Evolutionary conservation across 2,888 invertebrate genomes (phyloP).

Genomic region (Morpho deidamia): DNA sequence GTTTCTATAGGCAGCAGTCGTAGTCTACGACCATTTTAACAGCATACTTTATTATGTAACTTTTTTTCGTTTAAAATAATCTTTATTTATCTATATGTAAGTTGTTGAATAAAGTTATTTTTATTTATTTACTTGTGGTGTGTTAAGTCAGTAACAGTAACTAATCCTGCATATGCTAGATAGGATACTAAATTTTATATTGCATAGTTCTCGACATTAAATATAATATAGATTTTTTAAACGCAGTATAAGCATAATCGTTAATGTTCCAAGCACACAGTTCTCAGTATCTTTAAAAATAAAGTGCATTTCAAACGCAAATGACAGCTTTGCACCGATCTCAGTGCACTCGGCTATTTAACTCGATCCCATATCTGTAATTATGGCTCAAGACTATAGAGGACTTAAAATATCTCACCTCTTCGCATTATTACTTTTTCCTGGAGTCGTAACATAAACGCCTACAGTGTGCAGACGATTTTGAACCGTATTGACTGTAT

Average conservation of each 20-base stretch:
- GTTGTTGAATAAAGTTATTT: too few relatives aligned
- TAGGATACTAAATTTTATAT: too few relatives aligned
- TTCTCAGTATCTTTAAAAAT: constrained; percentile 50
- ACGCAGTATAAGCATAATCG: background rate
- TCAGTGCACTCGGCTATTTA: constrained; percentile 59
- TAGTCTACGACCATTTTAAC: too few relatives aligned
- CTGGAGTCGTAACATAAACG: constrained; percentile 39
- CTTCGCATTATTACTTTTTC: constrained; percentile 48
- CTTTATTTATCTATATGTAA: too few relatives aligned
- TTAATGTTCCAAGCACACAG: constrained; percentile 12
- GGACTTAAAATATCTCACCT: constrained; percentile 60
- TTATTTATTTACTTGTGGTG: too few relatives aligned
- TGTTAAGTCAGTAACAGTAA: too few relatives aligned
- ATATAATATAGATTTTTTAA: too few relatives aligned
- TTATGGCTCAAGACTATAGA: constrained; percentile 60
- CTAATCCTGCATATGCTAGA: too few relatives aligned
- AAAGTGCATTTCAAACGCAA: constrained; percentile 50
- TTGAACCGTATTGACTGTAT: constrained; percentile 36
- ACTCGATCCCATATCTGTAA: constrained; percentile 68
- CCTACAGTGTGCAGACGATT: constrained; percentile 40
- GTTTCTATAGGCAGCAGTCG: too few relatives aligned
- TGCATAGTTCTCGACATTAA: too few relatives aligned
- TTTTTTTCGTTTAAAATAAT: too few relatives aligned
- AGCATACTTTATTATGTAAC: too few relatives aligned
- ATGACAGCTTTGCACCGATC: constrained; percentile 57